These are phyloP conservation scores for Adelphocoris suturalis DNA, from an alignment of 2,888 invertebrate species.

Conservation along the genomic window DNA sequence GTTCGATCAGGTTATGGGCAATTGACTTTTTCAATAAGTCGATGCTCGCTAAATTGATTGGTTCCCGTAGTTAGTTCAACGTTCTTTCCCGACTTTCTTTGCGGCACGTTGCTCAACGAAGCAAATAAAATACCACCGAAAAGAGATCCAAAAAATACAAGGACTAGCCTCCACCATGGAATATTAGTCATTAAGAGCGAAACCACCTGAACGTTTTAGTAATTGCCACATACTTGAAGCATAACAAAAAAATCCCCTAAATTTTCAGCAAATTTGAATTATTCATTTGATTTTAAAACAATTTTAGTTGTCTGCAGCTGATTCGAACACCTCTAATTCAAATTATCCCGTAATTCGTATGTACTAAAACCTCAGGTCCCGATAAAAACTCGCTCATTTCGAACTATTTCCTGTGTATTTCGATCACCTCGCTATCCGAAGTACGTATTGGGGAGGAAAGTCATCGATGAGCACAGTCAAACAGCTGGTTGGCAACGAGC, in stretches of 20 bases:
- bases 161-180: not conserved
- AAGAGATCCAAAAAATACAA: not conserved
- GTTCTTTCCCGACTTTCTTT: not conserved
- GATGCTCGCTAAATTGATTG: conserved; percentile 31
- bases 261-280: no score
- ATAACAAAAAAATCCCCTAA: not conserved
- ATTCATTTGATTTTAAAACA: no score
- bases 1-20: not conserved
- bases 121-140: not conserved
- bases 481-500: no score
- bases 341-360: no score
- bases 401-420: no score
- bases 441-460: no score
- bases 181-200: not conserved
- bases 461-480: no score
- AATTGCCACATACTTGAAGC: not conserved
- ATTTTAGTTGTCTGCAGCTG: no score
- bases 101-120: not conserved
- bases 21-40: conserved; percentile 36
- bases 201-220: not conserved
- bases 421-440: no score
- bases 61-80: conserved; percentile 18
- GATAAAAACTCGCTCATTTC: no score
- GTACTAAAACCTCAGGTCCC: no score
- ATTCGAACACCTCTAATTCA: no score